Evolutionary conservation across 2,797 vertebrate genomes (phyloP), one percentile per base, ranked within the genome.

Genomic region (Mycteria americana): DNA sequence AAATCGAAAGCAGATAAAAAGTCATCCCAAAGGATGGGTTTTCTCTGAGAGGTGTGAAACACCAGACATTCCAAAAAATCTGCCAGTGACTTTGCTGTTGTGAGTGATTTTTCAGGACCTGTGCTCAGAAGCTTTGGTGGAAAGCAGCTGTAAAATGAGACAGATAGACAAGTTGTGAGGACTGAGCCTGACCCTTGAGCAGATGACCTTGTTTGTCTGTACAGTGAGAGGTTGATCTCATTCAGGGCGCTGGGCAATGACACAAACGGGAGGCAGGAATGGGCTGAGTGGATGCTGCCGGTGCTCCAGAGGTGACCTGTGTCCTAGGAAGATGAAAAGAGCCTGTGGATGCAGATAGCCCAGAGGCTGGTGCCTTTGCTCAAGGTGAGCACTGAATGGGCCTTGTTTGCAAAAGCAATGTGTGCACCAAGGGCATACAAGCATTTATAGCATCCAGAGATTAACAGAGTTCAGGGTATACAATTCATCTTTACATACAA

Each of bases 371-470:
- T 68, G 50, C 28, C 72, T 75, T 78, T 1, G 0, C 54, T 78
- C 69, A 53, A 65, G 18, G 31, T 48, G 39, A 85, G 41, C 35
- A 8, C 33, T 37, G 7, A 69, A 73, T 6, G 7, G 43, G 64
- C 56, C 53, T 89, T 43, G 68, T 87, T 85, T 92, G 72, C 60
- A 70, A 78, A 92, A 85, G 45, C 67, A 64, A 11, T 1, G 1
- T 35, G 13, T 48, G 1, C 6, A 7, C 51, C 69, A 78, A 95
- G 87, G 88, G n/a, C 59, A 4, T 46, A 28, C 4, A 77, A 86
- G 39, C 23, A 48, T 89, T 96, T 93, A 96, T 8, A 91, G 9
- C 46, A 75, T 41, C 28, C 51, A 86, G 89, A 96, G 89, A 73
- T 94, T 78, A 95, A 37, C 17, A 59, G 57, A 85, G 85, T 86